A percentile compares a stretch with the other conserved stretches of the same genome.
phyloP scores from a whole-genome alignment of 2,888 invertebrate species.

The Julus scanicus region DNA sequence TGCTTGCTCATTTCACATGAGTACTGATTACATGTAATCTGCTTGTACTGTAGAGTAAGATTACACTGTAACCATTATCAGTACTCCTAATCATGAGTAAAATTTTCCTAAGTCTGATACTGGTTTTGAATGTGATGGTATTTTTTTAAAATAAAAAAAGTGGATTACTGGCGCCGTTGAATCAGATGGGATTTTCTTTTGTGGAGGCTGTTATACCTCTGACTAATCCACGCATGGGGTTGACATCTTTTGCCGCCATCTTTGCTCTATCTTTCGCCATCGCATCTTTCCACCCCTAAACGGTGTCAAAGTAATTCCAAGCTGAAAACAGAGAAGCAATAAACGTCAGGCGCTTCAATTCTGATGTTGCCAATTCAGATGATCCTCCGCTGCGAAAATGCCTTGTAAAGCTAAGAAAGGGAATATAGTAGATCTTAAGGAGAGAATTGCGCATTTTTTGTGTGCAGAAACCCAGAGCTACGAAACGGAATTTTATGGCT shows the following conservation, averaged over 20 bases:
- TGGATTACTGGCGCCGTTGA: too few species aligned
- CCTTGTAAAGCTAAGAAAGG: conserved; percentile 36
- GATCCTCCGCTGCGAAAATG: conserved; percentile 36
- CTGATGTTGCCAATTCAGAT: conserved; percentile 41
- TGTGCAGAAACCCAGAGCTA: neutral
- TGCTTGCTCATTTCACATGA: too few species aligned
- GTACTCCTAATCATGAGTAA: too few species aligned
- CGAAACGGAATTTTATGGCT: conserved; percentile 16
- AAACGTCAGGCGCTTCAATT: conserved; percentile 43
- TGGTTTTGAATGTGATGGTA: too few species aligned
- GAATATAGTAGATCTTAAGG: conserved; percentile 37
- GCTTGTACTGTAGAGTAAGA: too few species aligned
- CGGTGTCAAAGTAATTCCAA: conserved; percentile 40
- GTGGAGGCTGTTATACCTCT: neutral
- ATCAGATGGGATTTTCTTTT: too few species aligned
- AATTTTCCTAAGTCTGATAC: too few species aligned
- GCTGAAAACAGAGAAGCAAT: conserved; percentile 43
- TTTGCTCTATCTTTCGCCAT: neutral
- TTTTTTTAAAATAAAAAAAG: too few species aligned
- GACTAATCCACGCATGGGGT: neutral
- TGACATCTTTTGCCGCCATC: neutral
- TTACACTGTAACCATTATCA: too few species aligned
- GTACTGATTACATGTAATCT: too few species aligned
- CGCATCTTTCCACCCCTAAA: neutral
- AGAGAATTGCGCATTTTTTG: conserved; percentile 36